phyloP scores from a whole-genome alignment of 2,113 vertebrate species.

The Pedetes capensis region DNA sequence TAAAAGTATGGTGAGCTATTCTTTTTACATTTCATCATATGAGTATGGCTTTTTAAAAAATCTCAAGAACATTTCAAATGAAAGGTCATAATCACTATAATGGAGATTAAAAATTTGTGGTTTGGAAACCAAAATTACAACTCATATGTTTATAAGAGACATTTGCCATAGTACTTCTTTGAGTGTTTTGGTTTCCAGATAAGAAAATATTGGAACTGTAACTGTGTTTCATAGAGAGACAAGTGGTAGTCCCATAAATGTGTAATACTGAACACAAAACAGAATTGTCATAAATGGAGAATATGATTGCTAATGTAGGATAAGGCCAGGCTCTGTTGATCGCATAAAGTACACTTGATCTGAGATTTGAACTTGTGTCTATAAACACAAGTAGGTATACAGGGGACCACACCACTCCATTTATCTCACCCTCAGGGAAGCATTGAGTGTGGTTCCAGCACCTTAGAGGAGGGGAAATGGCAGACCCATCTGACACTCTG shows the following conservation, averaged over 20 bases:
- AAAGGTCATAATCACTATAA: constrained; percentile 80
- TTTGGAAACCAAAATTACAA: constrained; percentile 61
- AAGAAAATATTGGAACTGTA: constrained; percentile 63
- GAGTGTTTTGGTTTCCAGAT: constrained; percentile 44
- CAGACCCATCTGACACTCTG: not conserved
- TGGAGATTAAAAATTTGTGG: constrained; percentile 70
- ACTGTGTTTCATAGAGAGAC: constrained; percentile 15
- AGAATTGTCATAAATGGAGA: constrained; percentile 1
- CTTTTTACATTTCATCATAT: constrained; percentile 70
- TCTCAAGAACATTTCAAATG: constrained; percentile 76
- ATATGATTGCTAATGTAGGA: not conserved
- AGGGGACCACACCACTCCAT: not conserved
- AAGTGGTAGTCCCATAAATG: not conserved
- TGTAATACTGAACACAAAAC: not conserved
- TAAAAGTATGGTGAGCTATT: constrained; percentile 76
- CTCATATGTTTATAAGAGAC: constrained; percentile 58
- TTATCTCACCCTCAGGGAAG: not conserved
- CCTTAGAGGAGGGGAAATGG: not conserved
- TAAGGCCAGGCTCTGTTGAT: not conserved
- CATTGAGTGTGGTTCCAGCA: not conserved
- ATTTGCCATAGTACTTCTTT: constrained; percentile 48
- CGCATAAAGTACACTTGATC: not conserved
- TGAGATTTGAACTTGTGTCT: constrained; percentile 2
- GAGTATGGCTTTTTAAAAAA: constrained; percentile 62
- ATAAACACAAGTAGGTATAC: not conserved